Conservation (phyloP, 2,113 vertebrate genomes). For the Vulpes lagopus region DNA sequence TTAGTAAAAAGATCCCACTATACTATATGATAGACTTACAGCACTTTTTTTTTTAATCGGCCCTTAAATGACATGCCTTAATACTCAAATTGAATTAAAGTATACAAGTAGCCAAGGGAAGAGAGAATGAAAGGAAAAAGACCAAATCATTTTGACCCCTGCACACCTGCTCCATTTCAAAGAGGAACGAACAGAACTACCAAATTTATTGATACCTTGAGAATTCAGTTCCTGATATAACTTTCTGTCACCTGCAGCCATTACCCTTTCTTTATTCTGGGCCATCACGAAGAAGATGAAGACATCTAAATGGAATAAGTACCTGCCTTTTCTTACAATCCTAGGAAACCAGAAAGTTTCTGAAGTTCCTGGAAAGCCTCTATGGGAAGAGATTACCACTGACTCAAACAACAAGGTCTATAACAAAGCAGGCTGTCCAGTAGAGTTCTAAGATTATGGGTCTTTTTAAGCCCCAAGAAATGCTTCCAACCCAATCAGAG, state of each 20-base stretch:
- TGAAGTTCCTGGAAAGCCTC: not conserved
- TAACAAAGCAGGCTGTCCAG: not conserved
- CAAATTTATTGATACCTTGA: not conserved
- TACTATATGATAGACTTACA: not conserved
- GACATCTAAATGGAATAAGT: not conserved
- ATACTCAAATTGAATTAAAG: not conserved
- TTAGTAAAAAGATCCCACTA: not conserved
- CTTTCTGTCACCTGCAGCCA: not conserved
- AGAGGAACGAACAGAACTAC: not conserved
- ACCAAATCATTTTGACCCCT: not conserved
- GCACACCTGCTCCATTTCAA: not conserved
- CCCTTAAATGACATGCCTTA: slow-evolving; percentile 11
- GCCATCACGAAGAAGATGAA: not conserved
- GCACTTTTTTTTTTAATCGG: not conserved
- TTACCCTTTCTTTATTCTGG: not conserved
- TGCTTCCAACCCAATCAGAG: not conserved
- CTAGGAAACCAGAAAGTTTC: not conserved
- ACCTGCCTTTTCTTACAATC: not conserved
- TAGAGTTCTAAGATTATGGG: not conserved
- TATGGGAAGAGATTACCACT: not conserved
- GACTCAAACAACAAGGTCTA: not conserved
- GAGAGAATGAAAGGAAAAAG: slow-evolving; percentile 1
- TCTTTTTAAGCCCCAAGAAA: not conserved
- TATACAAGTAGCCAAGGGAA: not conserved
- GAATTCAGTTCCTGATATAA: slow-evolving; percentile 34